Percentiles rank a stretch among this genome's conserved stretches.
Evolutionary conservation across 2,888 invertebrate genomes (phyloP).

Genomic region (Polydrusus pterygomalis): DNA sequence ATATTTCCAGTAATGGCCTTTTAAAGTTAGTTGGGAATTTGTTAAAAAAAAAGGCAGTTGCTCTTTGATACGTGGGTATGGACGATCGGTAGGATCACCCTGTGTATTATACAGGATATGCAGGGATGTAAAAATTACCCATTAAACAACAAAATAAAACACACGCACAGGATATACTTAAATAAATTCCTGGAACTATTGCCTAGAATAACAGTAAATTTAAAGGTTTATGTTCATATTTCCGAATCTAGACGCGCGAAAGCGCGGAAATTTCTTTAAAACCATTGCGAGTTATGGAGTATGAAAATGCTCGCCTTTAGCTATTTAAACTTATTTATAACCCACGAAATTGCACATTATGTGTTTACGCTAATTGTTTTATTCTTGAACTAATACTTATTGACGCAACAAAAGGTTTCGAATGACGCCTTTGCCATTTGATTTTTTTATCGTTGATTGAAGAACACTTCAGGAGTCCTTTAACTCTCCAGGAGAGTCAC

Average conservation of each 20-base stretch:
- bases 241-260: conserved; percentile 11
- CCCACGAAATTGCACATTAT: conserved; percentile 5
- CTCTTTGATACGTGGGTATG: no score
- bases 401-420: no score
- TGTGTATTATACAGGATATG: background rate
- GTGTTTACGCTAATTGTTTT: conserved; percentile 4
- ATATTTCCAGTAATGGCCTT: no score
- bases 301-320: conserved; percentile 4
- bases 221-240: conserved; percentile 17
- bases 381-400: background rate
- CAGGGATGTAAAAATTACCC: conserved; percentile 1
- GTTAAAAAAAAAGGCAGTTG: no score
- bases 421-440: no score
- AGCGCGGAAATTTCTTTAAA: conserved; percentile 16
- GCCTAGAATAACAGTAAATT: conserved; percentile 10
- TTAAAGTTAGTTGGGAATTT: no score
- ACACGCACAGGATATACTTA: conserved; percentile 22
- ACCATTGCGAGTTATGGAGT: conserved; percentile 12
- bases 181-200: conserved; percentile 16
- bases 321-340: conserved; percentile 15
- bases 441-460: no score
- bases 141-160: background rate
- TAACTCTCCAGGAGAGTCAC: no score
- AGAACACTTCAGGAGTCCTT: no score
- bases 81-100: no score